Conservation (phyloP, 2,113 vertebrate species). For the Dascyllus trimaculatus region DNA sequence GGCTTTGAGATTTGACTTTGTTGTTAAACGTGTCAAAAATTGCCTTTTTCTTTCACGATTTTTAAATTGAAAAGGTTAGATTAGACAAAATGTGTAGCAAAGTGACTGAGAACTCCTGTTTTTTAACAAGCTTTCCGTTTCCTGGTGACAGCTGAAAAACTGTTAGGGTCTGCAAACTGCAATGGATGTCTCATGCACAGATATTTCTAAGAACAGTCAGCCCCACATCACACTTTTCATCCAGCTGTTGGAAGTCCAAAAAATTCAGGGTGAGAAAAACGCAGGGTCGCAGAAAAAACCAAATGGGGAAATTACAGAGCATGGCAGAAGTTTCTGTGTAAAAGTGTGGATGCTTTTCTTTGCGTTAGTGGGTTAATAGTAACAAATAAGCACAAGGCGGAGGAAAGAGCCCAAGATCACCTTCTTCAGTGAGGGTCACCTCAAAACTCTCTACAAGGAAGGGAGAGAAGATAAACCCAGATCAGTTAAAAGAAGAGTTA, state of each 20-base stretch:
- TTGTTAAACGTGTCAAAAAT: conserved; percentile 7
- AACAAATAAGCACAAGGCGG: conserved; percentile 87
- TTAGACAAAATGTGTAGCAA: conserved; percentile 45
- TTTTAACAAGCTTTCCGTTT: conserved; percentile 63
- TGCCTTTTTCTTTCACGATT: background rate
- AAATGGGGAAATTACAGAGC: conserved; percentile 85
- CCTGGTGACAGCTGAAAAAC: conserved; percentile 81
- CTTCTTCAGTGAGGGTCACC: conserved; percentile 99
- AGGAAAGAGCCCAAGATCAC: conserved; percentile 98
- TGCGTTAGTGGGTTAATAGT: conserved; percentile 98
- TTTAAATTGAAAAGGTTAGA: conserved; percentile 4
- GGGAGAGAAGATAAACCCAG: conserved; percentile 97
- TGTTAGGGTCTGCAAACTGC: conserved; percentile 86
- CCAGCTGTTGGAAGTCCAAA: conserved; percentile 82
- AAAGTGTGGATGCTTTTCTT: conserved; percentile 92
- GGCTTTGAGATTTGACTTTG: conserved; percentile 30
- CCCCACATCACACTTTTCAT: conserved; percentile 88
- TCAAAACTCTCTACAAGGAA: conserved; percentile 98
- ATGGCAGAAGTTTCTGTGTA: conserved; percentile 91
- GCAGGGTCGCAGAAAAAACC: conserved; percentile 84
- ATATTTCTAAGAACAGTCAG: conserved; percentile 94
- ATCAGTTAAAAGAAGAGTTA: conserved; percentile 91
- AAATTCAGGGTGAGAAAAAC: conserved; percentile 73
- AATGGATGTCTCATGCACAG: conserved; percentile 98
- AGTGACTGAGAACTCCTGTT: conserved; percentile 61